Evolutionary conservation across 2,113 vertebrate species (phyloP), one percentile per base, ranked within the genome.

Genomic region (Myotis davidii): DNA sequence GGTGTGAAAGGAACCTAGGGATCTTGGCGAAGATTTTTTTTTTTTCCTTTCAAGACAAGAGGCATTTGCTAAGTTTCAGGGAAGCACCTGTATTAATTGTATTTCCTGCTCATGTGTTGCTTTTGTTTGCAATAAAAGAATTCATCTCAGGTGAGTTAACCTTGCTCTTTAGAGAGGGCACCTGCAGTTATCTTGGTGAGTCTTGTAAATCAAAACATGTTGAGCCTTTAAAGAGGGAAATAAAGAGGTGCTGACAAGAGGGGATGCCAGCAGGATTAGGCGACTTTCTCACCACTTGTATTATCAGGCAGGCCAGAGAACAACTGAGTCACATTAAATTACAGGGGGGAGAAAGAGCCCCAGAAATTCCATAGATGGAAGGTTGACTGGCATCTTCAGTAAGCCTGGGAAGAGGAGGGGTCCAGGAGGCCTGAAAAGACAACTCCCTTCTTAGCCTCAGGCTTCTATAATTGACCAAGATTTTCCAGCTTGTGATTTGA

Each of bases 101-200:
- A 95, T 98, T 98, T 99, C 98, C 98, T 98, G 97, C 97, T 98
- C 97, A 96, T 97, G 97, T 37, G 52, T 93, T 97, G 98, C 98
- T 98, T 98, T 99, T 99, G 98, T 99, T 98, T 97, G 93, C 97
- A 96, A 97, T 98, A 98, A 98, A 98, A 98, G 98, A 98, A 98
- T 98, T 98, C 97, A 98, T 98, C 98, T 98, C 98, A 98, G 98
- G 98, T 98, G 98, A 98, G 98, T 99, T 99, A 99, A 99, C 98
- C 98, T 98, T 97, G 98, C 98, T 97, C 98, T 98, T 97, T 97
- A 97, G 97, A 97, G 97, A 98, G 98, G 98, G 98, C 98, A 99
- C 98, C 98, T 98, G 98, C 97, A 98, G 98, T 98, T 98, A 98
- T 98, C 98, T 98, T 95, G 96, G 97, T 97, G 95, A 92, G 97